Evolutionary conservation across 2,888 invertebrate genomes (phyloP), one percentile per base, ranked within the genome.

Genomic region (Agonopterix subpropinquella): DNA sequence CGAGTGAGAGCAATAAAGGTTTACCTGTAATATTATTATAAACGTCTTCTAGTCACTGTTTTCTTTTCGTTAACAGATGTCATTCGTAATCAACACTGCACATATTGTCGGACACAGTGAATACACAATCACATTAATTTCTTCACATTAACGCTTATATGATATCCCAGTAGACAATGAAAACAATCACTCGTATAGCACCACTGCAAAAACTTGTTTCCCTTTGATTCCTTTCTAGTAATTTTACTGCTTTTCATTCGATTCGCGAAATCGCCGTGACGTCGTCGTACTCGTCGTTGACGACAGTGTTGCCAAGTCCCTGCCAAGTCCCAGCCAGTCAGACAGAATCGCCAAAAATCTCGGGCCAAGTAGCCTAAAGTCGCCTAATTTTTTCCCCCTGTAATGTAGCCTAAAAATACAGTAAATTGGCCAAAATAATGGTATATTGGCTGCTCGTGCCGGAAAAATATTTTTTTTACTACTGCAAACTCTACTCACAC

Each of bases 81-180:
- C 86, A 85, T 81, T 76, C 78, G 84, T 80, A 82, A 80, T 82
- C 79, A 85, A 81, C 83, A 78, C 77, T 74, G 73, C 80, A 83
- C 86, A 86, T 84, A 82, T 77, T 84, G 82, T 80, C 60, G 57
- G 53, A 60, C 61, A 58, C 62, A 70, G 65, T 63, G 56, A 55
- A 77, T 71, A 78, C 79, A 68, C 67, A 70, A 73, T 71, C 69
- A 65, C 71, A 67, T 73, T 72, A 67, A 70, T 74, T 71, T 67
- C 59, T 68, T 61, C 68, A 69, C 71, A 69, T 60, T 55, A 66
- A 68, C 64, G 58, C 65, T 58, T 60, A 66, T 67, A 73, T 64
- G 64, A 52, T 62, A 57, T 61, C 50, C 61, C 58, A 61, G 62
- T 58, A 52, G 56, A 57, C 57, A 63, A 62, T 52, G 48, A 63